phyloP scores from a whole-genome alignment of 2,797 vertebrate genomes.

The Todus mexicanus region DNA sequence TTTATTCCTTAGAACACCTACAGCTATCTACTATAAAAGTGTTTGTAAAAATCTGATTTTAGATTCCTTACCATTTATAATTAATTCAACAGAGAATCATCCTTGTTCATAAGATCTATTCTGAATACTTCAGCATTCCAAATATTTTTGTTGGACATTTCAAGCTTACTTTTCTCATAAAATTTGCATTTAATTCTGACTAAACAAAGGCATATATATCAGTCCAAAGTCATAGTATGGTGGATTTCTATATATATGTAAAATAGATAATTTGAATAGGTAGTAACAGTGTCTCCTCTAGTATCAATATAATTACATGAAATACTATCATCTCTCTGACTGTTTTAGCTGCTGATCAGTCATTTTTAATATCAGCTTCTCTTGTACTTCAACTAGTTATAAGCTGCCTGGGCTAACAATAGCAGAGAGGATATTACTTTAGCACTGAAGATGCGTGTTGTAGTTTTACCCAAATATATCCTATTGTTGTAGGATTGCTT shows the following conservation, averaged over 20 bases:
- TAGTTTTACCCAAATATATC: slow-evolving; percentile 14
- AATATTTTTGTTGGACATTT: not conserved
- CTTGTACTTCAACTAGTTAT: not conserved
- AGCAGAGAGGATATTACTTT: slow-evolving; percentile 37
- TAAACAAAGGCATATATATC: not conserved
- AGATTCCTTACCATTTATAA: not conserved
- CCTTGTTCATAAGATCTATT: not conserved
- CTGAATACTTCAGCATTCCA: not conserved
- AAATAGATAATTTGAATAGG: not conserved
- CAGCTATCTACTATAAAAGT: not conserved
- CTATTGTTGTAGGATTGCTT: not conserved
- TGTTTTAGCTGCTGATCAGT: not conserved
- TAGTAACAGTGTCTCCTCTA: not conserved
- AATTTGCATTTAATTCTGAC: not conserved
- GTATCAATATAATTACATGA: not conserved
- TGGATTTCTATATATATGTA: not conserved
- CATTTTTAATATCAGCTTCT: slow-evolving; percentile 25
- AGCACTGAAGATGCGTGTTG: not conserved
- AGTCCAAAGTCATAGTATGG: not conserved
- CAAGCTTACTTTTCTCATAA: slow-evolving; percentile 8
- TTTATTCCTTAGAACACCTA: slow-evolving; percentile 21
- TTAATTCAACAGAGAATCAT: slow-evolving; percentile 2
- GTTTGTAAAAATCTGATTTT: not conserved
- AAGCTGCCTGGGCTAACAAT: not conserved
- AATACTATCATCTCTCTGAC: not conserved